A percentile compares a stretch with the other conserved stretches of the same genome.
Conservation (phyloP, 2,797 vertebrate genomes). For the Malurus leucopterus region DNA sequence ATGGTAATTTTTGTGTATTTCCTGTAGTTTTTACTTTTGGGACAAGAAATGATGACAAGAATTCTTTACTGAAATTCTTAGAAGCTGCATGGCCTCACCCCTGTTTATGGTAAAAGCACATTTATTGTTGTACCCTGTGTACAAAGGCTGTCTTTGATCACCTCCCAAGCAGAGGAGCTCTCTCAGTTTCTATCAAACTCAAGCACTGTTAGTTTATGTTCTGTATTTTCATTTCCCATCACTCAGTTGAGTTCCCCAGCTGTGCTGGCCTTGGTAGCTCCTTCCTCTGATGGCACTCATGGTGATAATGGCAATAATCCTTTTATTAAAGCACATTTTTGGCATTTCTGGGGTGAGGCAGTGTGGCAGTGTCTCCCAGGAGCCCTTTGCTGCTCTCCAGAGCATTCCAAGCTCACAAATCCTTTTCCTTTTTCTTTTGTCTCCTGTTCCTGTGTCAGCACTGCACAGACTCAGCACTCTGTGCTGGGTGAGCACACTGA, state of each 20-base stretch:
- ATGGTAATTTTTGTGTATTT: neutral
- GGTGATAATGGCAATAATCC: neutral
- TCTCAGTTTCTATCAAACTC: neutral
- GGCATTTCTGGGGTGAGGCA: too few relatives aligned
- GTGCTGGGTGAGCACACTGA: neutral
- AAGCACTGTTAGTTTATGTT: neutral
- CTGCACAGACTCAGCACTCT: neutral
- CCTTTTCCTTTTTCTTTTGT: too few relatives aligned
- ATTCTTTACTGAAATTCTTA: neutral
- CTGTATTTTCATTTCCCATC: neutral
- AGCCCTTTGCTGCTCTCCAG: neutral
- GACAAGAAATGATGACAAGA: neutral
- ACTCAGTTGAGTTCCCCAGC: neutral
- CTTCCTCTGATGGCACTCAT: neutral
- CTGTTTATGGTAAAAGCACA: rapidly evolving
- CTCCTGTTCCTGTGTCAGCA: neutral
- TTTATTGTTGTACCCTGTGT: neutral
- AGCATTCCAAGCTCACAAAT: neutral
- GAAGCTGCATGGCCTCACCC: rapidly evolving
- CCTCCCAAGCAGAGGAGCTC: neutral
- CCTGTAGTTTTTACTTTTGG: neutral
- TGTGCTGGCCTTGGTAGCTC: neutral
- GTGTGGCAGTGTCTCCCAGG: neutral
- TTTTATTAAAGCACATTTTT: too few relatives aligned
- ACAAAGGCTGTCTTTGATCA: neutral